Evolutionary conservation across 2,888 invertebrate genomes (phyloP).

Genomic region (Neoscelio sp.): DNA sequence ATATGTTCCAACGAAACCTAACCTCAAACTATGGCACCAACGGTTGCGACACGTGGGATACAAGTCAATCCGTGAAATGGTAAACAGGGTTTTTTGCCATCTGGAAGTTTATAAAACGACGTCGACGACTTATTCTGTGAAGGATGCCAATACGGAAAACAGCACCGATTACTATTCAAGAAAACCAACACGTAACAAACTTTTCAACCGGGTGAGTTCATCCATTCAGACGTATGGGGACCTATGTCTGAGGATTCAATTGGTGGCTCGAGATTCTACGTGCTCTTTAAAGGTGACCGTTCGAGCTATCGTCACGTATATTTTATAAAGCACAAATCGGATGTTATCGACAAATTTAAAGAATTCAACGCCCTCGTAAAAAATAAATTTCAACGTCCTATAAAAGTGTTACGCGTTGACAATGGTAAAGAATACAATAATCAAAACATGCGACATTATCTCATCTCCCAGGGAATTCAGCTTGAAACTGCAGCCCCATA

Average conservation of each 20-base stretch:
- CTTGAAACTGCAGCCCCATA: conserved; percentile 70
- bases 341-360: conserved; percentile 25
- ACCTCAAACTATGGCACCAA: background rate
- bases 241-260: conserved; percentile 64
- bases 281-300: conserved; percentile 65
- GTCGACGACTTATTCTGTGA: conserved; percentile 58
- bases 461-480: too few species aligned
- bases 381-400: conserved; percentile 17
- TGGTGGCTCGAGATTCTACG: conserved; percentile 62
- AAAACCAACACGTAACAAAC: conserved; percentile 1
- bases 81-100: too few species aligned
- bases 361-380: background rate
- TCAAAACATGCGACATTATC: too few species aligned
- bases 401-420: conserved; percentile 30
- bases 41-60: background rate
- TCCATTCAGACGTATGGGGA: conserved; percentile 67
- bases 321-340: conserved; percentile 60
- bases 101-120: too few species aligned
- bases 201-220: conserved; percentile 4
- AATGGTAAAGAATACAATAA: conserved; percentile 34
- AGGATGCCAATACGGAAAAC: conserved; percentile 24
- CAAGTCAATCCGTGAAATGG: too few species aligned
- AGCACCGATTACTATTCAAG: conserved; percentile 31
- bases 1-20: background rate
- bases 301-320: conserved; percentile 57